A percentile compares a stretch with the other conserved stretches of the same genome.
phyloP scores from a whole-genome alignment of 1,140 invertebrate genomes.

The Linepithema humile region DNA sequence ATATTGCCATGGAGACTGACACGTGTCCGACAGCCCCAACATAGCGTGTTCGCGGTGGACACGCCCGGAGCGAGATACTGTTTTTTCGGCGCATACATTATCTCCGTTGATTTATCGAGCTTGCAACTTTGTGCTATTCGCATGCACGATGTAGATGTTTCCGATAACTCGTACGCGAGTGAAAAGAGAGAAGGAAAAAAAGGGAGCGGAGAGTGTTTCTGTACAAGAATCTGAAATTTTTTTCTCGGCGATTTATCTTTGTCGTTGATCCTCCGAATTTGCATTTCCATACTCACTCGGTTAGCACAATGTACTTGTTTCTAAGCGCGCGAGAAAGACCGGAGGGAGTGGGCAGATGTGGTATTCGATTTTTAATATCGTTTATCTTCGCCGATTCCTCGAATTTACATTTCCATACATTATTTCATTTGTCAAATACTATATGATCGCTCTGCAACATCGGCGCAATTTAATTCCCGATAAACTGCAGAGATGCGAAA shows the following conservation, averaged over 20 bases:
- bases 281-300: conserved; percentile 45
- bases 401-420: conserved; percentile 47
- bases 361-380: conserved; percentile 33
- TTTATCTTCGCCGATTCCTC: conserved; percentile 36
- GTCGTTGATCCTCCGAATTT: conserved; percentile 35
- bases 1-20: conserved; percentile 12
- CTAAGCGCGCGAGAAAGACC: conserved; percentile 19
- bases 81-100: conserved; percentile 46
- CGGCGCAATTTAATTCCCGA: not conserved
- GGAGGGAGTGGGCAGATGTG: conserved; percentile 31
- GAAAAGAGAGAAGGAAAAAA: not conserved
- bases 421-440: conserved; percentile 31
- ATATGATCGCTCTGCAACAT: not conserved
- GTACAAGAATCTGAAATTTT: conserved; percentile 19
- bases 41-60: conserved; percentile 33
- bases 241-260: conserved; percentile 20
- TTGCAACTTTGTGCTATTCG: conserved; percentile 42
- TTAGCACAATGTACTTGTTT: conserved; percentile 19
- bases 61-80: conserved; percentile 28
- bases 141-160: conserved; percentile 40
- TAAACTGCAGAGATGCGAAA: conserved; percentile 5
- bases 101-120: conserved; percentile 43
- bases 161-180: not conserved
- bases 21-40: conserved; percentile 37
- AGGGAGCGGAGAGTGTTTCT: not conserved